phyloP scores from a whole-genome alignment of 1,140 invertebrate genomes.

The Trissolcus basalis region DNA sequence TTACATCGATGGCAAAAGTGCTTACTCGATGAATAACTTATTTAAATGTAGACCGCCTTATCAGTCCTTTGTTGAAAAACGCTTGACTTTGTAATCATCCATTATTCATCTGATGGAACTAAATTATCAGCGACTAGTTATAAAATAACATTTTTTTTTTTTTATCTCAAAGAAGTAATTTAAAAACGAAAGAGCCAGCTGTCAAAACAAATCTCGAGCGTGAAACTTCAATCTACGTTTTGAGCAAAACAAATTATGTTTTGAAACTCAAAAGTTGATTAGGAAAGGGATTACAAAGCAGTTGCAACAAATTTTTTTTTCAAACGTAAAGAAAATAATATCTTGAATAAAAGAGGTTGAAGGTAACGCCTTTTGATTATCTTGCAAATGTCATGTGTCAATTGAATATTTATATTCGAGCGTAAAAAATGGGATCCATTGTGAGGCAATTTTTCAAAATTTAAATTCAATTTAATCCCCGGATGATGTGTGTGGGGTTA shows the following conservation, averaged over 20 bases:
- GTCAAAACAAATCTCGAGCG: too few species aligned
- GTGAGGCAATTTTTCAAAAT: constrained; percentile 46
- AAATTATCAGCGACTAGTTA: constrained; percentile 27
- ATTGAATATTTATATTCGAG: constrained; percentile 15
- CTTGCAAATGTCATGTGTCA: neutral
- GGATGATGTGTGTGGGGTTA: constrained; percentile 7
- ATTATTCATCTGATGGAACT: constrained; percentile 33
- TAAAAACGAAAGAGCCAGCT: too few species aligned
- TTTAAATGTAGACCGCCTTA: constrained; percentile 50
- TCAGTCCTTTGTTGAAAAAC: constrained; percentile 53
- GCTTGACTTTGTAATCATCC: constrained; percentile 36
- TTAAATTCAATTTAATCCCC: constrained; percentile 43
- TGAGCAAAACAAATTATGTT: too few species aligned
- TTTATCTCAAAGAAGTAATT: too few species aligned
- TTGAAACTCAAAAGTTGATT: neutral
- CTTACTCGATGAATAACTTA: constrained; percentile 44
- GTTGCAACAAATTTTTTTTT: too few species aligned
- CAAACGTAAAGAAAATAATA: too few species aligned
- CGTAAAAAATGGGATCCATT: constrained; percentile 25
- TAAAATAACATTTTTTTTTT: too few species aligned
- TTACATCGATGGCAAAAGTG: constrained; percentile 50
- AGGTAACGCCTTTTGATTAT: neutral
- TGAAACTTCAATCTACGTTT: too few species aligned
- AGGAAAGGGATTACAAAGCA: neutral
- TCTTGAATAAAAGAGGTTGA: too few species aligned